Evolutionary conservation across 2,888 invertebrate genomes (phyloP).

Genomic region (Xanthorhoe designata): DNA sequence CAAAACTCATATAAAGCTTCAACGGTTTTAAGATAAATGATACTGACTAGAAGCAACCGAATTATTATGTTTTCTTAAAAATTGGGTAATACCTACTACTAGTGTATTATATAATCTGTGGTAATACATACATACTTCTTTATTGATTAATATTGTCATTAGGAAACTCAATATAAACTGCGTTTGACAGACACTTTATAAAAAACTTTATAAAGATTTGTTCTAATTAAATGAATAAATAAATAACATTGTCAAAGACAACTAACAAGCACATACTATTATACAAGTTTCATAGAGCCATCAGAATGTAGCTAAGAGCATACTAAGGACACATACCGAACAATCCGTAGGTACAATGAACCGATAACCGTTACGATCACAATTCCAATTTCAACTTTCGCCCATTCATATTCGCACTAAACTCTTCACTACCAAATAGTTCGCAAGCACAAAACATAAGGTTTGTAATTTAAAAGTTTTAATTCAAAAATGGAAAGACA

Average conservation of each 20-base stretch:
- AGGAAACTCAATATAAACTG: slow-evolving; percentile 6
- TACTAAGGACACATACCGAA: slow-evolving; percentile 70
- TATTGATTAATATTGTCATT: background rate
- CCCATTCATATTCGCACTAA: slow-evolving; percentile 59
- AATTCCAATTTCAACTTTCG: slow-evolving; percentile 65
- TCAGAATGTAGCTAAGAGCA: slow-evolving; percentile 25
- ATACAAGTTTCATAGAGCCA: slow-evolving; percentile 21
- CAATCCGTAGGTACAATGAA: slow-evolving; percentile 65
- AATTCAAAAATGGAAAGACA: slow-evolving; percentile 70
- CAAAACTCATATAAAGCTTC: background rate
- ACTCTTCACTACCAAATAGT: slow-evolving; percentile 46
- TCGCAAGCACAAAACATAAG: slow-evolving; percentile 31
- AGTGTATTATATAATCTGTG: background rate
- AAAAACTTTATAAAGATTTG: too few species aligned
- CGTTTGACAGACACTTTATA: background rate
- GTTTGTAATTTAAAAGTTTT: slow-evolving; percentile 51
- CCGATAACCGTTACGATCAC: slow-evolving; percentile 71
- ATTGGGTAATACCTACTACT: background rate
- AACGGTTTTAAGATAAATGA: background rate
- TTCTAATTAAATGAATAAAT: background rate
- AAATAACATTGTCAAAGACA: slow-evolving; percentile 5
- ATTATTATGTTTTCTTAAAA: background rate
- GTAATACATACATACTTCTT: too few species aligned
- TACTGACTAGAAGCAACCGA: background rate
- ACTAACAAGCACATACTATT: slow-evolving; percentile 5